These are phyloP conservation scores for Trachymyrmex cornetzi DNA, from an alignment of 1,140 invertebrate species.

Conservation along the genomic window DNA sequence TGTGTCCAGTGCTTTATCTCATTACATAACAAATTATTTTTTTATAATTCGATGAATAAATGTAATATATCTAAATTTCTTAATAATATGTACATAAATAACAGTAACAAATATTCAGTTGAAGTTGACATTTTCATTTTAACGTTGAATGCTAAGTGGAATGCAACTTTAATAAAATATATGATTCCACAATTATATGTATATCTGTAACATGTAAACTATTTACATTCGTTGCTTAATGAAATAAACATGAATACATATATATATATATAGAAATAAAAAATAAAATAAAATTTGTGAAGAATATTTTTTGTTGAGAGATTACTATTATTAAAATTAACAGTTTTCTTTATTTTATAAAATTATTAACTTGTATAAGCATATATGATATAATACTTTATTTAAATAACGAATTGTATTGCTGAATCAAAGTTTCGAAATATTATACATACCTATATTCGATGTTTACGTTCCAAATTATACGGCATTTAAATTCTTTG, in stretches of 20 bases:
- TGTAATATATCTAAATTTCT: neutral
- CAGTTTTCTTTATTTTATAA: neutral
- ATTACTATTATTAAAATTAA: neutral
- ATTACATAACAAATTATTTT: conserved; percentile 27
- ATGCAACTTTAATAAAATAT: neutral
- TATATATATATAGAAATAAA: neutral
- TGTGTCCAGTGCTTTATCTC: neutral
- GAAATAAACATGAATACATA: neutral
- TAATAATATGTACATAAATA: conserved; percentile 9
- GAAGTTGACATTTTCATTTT: neutral
- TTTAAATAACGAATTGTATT: neutral
- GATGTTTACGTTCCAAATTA: neutral
- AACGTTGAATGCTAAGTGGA: neutral
- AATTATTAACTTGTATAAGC: neutral
- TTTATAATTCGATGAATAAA: neutral
- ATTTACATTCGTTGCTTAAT: neutral
- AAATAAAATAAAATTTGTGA: neutral
- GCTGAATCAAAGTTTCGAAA: neutral
- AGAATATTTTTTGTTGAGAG: neutral
- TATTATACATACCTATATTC: neutral
- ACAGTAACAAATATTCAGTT: conserved; percentile 12
- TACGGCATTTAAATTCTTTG: neutral
- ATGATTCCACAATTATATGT: neutral
- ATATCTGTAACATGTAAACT: neutral
- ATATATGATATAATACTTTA: neutral